phyloP scores from a whole-genome alignment of 2,113 vertebrate species.

The Chionodraco myersi region DNA sequence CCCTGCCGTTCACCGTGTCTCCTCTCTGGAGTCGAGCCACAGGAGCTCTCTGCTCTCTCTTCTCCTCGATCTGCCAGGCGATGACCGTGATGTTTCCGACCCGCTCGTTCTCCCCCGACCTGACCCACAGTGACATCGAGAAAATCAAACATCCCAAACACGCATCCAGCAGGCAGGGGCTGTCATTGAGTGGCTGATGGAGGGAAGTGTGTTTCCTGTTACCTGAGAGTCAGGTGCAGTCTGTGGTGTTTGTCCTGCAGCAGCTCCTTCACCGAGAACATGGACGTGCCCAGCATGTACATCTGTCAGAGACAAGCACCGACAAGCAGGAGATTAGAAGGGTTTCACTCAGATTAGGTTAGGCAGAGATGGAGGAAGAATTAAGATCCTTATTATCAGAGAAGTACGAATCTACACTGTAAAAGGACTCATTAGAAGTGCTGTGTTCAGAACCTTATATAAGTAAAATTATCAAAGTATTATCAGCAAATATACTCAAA shows the following conservation, averaged over 20 bases:
- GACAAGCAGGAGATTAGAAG: conserved; percentile 1
- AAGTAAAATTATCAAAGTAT: too few relatives aligned
- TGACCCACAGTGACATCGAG: conserved; percentile 64
- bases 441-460: too few relatives aligned
- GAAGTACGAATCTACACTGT: too few relatives aligned
- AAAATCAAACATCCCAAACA: background rate
- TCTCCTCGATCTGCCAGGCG: conserved; percentile 98
- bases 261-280: conserved; percentile 94
- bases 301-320: conserved; percentile 83
- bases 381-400: too few relatives aligned
- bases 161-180: background rate
- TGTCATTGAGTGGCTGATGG: too few relatives aligned
- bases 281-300: conserved; percentile 96
- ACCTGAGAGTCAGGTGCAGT: conserved; percentile 95
- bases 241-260: conserved; percentile 94
- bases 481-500: too few relatives aligned
- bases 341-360: background rate
- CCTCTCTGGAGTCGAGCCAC: conserved; percentile 86
- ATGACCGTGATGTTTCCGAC: conserved; percentile 97
- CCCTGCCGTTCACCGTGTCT: conserved; percentile 94
- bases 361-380: too few relatives aligned
- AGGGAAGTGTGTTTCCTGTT: conserved; percentile 40
- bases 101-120: conserved; percentile 94
- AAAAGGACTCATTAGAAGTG: too few relatives aligned
- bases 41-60: conserved; percentile 89